Evolutionary conservation across 2,888 invertebrate species (phyloP).

Genomic region (Sinelater perroti): DNA sequence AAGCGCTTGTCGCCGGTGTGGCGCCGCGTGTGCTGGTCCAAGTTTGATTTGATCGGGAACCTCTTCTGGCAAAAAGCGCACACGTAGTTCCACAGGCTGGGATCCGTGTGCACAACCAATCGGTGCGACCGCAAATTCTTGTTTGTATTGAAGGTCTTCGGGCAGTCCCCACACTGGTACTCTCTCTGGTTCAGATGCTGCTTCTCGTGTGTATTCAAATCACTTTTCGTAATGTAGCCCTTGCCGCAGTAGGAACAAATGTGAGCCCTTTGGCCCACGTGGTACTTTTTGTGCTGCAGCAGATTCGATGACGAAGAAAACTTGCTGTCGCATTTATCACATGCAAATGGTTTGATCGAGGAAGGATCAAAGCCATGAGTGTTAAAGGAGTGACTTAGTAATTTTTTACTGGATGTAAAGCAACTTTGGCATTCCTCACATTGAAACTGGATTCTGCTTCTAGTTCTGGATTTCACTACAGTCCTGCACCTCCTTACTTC

Average conservation of each 20-base stretch:
- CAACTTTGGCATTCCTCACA: slow-evolving; percentile 49
- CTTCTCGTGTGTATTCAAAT: slow-evolving; percentile 50
- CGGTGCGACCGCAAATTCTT: slow-evolving; percentile 51
- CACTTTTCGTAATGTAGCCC: slow-evolving; percentile 54
- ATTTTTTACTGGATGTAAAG: slow-evolving; percentile 45
- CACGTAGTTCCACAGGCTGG: slow-evolving; percentile 47
- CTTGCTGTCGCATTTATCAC: slow-evolving; percentile 48
- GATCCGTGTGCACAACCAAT: slow-evolving; percentile 52
- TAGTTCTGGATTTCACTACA: background rate
- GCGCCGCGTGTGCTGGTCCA: slow-evolving; percentile 39
- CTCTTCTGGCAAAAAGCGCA: slow-evolving; percentile 41
- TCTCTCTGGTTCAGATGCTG: slow-evolving; percentile 50
- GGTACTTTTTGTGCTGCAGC: slow-evolving; percentile 50
- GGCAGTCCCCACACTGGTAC: slow-evolving; percentile 50
- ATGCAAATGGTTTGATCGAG: slow-evolving; percentile 49
- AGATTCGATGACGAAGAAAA: slow-evolving; percentile 50
- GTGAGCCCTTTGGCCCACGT: slow-evolving; percentile 47
- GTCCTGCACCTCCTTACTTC: background rate
- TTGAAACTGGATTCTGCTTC: slow-evolving; percentile 20
- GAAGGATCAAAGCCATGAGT: slow-evolving; percentile 46
- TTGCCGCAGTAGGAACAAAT: slow-evolving; percentile 57
- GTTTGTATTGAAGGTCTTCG: slow-evolving; percentile 52
- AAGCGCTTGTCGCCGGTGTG: slow-evolving; percentile 43
- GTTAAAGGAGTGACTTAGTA: slow-evolving; percentile 46
- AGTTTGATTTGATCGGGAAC: slow-evolving; percentile 41